Base-by-base conservation (phyloP, 2,797 vertebrate species). In the Poeciliopsis turneri region DNA sequence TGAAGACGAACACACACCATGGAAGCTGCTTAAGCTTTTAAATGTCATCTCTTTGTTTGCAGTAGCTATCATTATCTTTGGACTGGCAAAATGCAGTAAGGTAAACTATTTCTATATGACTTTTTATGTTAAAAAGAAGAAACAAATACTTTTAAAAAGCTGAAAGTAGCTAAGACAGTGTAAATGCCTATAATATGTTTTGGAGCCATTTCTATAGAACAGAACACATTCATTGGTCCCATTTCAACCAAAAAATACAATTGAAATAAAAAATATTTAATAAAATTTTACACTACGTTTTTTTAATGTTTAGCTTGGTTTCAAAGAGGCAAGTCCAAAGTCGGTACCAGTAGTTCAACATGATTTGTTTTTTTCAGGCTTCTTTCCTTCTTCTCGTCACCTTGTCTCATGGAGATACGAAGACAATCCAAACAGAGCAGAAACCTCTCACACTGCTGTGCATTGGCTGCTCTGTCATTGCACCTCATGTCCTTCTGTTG, bases 341-440 rank as follows among this genome's bases (percentile, higher is more conserved):
- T 55, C 3, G 2, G 25, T 57, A 28, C 55, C 25, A 28, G 3
- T 57, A n/a, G 11, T 5, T 49, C 36, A 4, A 46, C 23, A 25
- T 25, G 23, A 57, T 57, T 28, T 72, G 11, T 16, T 36, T 39
- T 25, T 76, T 85, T 4, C 85, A 95, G 95, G 68, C 87, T 0
- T 86, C 93, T 0, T 88, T 95, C 72, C 88, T 95, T 64, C 86
- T 95, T 23, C 83, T 95, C 46, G 86, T 94, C 89, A 94, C 85
- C 2, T 78, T 94, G 25, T 53, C 92, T 43, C 90, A 84, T 12
- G 76, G 88, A 39, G 78, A 75, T 46, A 87, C 79, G 0, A 68
- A 83, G 39, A 78, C 43, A 36, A 74, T 91, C 49, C 45, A 70
- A 13, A 71, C 1, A 10, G 49, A 79, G 1, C 89, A 85, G 30